These are phyloP conservation scores for Tetranychus cinnabarinus DNA, from an alignment of 1,140 invertebrate genomes.

Conservation along the genomic window DNA sequence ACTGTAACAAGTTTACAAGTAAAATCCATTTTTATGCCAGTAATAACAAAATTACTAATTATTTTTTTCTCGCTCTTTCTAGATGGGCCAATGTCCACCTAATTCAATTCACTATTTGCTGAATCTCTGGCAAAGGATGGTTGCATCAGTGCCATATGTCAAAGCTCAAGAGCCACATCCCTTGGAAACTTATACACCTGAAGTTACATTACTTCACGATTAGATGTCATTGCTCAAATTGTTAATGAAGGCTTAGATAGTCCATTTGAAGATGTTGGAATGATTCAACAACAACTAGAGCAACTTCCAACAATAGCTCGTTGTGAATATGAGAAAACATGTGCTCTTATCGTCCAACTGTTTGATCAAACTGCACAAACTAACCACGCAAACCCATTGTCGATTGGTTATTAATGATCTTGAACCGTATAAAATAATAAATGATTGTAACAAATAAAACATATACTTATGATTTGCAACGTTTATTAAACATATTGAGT, in stretches of 20 bases:
- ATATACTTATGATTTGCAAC: too few species aligned
- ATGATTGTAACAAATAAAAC: too few species aligned
- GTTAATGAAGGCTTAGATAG: conserved; percentile 79
- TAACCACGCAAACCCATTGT: conserved; percentile 32
- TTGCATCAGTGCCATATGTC: conserved; percentile 90
- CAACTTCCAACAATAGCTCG: conserved; percentile 45
- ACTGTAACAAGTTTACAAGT: conserved; percentile 76
- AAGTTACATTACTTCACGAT: conserved; percentile 83
- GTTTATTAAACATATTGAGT: too few species aligned
- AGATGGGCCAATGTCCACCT: conserved; percentile 95
- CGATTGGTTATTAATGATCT: too few species aligned
- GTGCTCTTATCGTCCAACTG: conserved; percentile 66
- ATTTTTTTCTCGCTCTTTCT: not conserved
- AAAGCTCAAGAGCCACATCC: conserved; percentile 85
- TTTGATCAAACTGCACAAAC: conserved; percentile 75
- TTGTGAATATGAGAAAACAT: conserved; percentile 92
- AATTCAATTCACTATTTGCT: conserved; percentile 93
- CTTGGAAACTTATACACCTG: conserved; percentile 81
- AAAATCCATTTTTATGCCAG: not conserved
- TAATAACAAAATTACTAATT: too few species aligned
- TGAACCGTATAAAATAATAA: too few species aligned
- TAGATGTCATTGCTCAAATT: conserved; percentile 70
- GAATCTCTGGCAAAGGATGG: conserved; percentile 93
- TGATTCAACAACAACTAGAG: conserved; percentile 85
- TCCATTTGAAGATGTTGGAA: conserved; percentile 79